Evolutionary conservation across 1,140 invertebrate species (phyloP).

Genomic region (Rhynchophorus ferrugineus): DNA sequence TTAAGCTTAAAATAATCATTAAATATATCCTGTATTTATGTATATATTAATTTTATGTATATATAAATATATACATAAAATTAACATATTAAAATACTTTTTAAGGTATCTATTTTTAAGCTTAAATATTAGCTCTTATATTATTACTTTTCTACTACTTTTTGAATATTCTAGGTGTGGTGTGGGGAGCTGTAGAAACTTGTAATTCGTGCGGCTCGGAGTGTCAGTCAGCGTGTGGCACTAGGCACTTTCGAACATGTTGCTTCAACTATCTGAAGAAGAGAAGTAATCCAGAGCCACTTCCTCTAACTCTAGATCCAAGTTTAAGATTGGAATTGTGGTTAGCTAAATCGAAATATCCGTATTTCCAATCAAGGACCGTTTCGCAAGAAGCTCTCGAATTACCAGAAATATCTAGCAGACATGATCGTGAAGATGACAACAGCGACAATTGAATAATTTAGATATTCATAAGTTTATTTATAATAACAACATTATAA

Average conservation of each 20-base stretch:
- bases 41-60: too few species aligned
- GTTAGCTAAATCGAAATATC: conserved; percentile 34
- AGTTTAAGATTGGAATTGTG: conserved; percentile 37
- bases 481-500: not conserved
- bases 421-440: conserved; percentile 3
- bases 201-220: conserved; percentile 53
- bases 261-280: conserved; percentile 56
- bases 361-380: conserved; percentile 21
- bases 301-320: conserved; percentile 30
- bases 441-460: not conserved
- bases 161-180: conserved; percentile 23
- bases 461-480: not conserved
- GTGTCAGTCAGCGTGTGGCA: conserved; percentile 50
- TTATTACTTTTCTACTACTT: conserved; percentile 1
- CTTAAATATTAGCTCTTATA: too few species aligned
- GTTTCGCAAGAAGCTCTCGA: not conserved
- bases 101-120: too few species aligned
- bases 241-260: conserved; percentile 50
- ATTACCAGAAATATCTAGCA: not conserved
- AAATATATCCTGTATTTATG: too few species aligned
- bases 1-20: too few species aligned
- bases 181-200: conserved; percentile 39
- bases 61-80: too few species aligned
- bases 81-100: too few species aligned
- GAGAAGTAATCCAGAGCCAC: conserved; percentile 24